Evolutionary conservation across 2,113 vertebrate genomes (phyloP).

Genomic region (Hemicordylus capensis): DNA sequence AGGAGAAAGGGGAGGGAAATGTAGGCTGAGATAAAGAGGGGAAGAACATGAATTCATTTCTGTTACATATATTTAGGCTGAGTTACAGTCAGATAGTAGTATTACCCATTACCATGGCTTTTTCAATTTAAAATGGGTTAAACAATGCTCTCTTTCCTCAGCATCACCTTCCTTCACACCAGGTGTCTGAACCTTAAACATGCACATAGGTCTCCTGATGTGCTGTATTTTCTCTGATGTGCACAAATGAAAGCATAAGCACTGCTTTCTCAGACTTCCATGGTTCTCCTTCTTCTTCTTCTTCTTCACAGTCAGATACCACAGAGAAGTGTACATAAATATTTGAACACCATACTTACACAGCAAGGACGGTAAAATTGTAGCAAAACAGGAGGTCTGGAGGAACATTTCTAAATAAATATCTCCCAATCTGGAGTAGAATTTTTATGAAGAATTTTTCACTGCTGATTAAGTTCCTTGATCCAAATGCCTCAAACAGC

Average conservation of each 20-base stretch:
- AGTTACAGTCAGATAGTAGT: neutral
- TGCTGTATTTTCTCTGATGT: conserved; percentile 28
- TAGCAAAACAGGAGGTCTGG: neutral
- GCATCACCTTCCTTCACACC: neutral
- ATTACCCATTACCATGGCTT: neutral
- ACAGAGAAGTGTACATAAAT: neutral
- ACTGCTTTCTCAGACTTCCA: neutral
- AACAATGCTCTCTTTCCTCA: neutral
- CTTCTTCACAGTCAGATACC: neutral
- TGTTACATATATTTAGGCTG: neutral
- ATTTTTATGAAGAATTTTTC: neutral
- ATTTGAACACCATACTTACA: conserved; percentile 4
- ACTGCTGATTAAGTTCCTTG: neutral
- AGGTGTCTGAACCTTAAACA: neutral
- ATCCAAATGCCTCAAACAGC: no score
- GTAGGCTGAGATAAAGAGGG: neutral
- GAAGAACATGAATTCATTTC: no score
- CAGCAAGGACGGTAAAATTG: neutral
- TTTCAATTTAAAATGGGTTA: neutral
- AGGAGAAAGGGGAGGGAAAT: neutral
- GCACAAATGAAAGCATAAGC: neutral
- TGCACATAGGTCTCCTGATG: neutral
- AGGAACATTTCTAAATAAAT: neutral
- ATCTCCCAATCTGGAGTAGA: neutral
- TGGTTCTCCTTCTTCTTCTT: neutral